Evolutionary conservation across 2,888 invertebrate genomes (phyloP).

Genomic region (Erebia ligea): DNA sequence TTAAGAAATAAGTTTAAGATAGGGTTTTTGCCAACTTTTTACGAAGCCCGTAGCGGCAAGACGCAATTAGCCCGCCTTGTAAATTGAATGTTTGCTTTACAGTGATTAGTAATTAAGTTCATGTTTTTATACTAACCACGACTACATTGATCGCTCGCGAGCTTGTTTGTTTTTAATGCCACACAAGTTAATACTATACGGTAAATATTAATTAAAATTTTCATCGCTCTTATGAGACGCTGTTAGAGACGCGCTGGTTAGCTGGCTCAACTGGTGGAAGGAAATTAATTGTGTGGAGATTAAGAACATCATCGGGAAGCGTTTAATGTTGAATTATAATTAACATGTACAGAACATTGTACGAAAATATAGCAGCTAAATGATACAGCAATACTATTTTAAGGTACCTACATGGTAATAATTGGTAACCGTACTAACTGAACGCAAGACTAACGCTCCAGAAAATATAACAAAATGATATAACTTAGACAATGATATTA

Average conservation of each 20-base stretch:
- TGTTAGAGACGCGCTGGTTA: constrained; percentile 24
- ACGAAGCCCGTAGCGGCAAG: constrained; percentile 73
- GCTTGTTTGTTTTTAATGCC: constrained; percentile 65
- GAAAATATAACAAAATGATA: too few relatives aligned
- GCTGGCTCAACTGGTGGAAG: constrained; percentile 23
- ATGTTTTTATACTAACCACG: constrained; percentile 70
- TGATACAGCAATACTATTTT: not conserved
- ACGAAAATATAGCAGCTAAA: not conserved
- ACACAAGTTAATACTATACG: constrained; percentile 61
- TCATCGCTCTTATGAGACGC: constrained; percentile 44
- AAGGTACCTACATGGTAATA: too few relatives aligned
- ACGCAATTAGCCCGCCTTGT: constrained; percentile 81
- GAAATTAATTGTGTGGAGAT: constrained; percentile 28
- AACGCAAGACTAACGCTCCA: too few relatives aligned
- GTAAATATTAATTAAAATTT: constrained; percentile 63
- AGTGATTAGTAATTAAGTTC: constrained; percentile 81
- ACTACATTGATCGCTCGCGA: constrained; percentile 67
- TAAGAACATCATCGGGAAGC: not conserved
- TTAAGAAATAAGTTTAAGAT: constrained; percentile 83
- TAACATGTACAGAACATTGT: not conserved
- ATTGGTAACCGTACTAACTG: too few relatives aligned
- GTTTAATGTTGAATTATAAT: not conserved
- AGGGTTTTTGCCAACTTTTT: constrained; percentile 80
- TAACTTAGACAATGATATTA: too few relatives aligned
- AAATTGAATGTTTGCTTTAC: constrained; percentile 84